Conservation (phyloP, 1,140 invertebrate genomes). For the Drosophila ironensis region DNA sequence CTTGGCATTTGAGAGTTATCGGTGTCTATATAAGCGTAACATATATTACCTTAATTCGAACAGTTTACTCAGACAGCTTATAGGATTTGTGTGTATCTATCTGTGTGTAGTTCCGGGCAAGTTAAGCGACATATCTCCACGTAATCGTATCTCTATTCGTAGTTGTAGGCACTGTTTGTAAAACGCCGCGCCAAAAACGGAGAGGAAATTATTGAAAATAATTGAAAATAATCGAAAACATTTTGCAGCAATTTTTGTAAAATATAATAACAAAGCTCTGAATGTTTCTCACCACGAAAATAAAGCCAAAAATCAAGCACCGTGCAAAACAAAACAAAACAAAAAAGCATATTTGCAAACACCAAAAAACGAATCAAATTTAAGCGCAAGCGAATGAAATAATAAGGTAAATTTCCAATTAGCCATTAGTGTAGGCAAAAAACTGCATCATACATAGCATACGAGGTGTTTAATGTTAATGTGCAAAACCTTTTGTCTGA, state of each 20-base stretch:
- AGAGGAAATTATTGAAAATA: conserved; percentile 67
- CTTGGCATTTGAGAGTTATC: conserved; percentile 63
- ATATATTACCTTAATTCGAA: conserved; percentile 33
- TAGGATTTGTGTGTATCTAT: conserved; percentile 42
- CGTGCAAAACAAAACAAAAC: conserved; percentile 47
- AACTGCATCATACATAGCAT: conserved; percentile 31
- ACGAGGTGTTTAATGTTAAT: conserved; percentile 9
- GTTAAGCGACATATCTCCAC: conserved; percentile 70
- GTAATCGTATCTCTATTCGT: conserved; percentile 50
- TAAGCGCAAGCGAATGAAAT: conserved; percentile 49
- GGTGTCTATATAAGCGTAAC: conserved; percentile 71
- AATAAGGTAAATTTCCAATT: conserved; percentile 46
- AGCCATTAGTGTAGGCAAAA: conserved; percentile 61
- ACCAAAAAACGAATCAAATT: conserved; percentile 60
- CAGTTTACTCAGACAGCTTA: conserved; percentile 44
- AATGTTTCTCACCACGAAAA: conserved; percentile 42
- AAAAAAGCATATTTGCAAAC: conserved; percentile 29
- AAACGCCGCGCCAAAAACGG: conserved; percentile 50
- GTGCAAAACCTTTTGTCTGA: conserved; percentile 12
- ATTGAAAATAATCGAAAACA: conserved; percentile 70
- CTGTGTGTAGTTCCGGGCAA: conserved; percentile 63
- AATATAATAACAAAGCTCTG: conserved; percentile 55
- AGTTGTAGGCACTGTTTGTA: conserved; percentile 59
- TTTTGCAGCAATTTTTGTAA: conserved; percentile 54
- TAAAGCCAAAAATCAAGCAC: conserved; percentile 68